A percentile compares a stretch with the other conserved stretches of the same genome.
phyloP scores from a whole-genome alignment of 2,888 invertebrate genomes.

The Diachrysia chrysitis region DNA sequence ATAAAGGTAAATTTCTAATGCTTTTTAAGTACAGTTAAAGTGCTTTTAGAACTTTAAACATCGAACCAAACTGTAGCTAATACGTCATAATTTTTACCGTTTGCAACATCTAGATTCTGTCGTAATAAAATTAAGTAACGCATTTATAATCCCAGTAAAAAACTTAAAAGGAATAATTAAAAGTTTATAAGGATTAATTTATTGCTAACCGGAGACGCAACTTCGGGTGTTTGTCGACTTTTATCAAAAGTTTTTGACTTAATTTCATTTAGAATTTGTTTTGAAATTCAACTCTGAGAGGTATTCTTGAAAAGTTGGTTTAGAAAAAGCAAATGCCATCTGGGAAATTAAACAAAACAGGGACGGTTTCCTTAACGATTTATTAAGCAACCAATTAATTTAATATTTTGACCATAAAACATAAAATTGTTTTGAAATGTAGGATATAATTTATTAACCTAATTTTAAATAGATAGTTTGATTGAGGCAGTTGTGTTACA shows the following conservation, averaged over 20 bases:
- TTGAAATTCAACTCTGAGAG: slow-evolving; percentile 37
- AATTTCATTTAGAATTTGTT: slow-evolving; percentile 55
- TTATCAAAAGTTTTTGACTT: slow-evolving; percentile 44
- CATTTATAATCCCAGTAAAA: slow-evolving; percentile 40
- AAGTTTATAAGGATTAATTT: slow-evolving; percentile 55
- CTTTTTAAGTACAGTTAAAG: neutral
- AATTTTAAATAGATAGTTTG: too few species aligned
- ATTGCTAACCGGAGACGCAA: slow-evolving; percentile 42
- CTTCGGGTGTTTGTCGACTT: slow-evolving; percentile 46
- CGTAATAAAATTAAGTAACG: slow-evolving; percentile 22
- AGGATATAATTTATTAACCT: too few species aligned
- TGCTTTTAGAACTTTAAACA: slow-evolving; percentile 1
- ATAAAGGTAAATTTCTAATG: slow-evolving; percentile 4
- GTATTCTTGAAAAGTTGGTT: slow-evolving; percentile 37
- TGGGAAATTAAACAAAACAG: slow-evolving; percentile 15
- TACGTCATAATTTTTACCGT: slow-evolving; percentile 4
- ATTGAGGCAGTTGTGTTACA: too few species aligned
- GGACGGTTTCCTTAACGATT: neutral
- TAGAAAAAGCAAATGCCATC: slow-evolving; percentile 35
- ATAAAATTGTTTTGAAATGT: neutral
- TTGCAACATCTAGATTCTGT: slow-evolving; percentile 28
- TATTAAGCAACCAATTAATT: slow-evolving; percentile 7
- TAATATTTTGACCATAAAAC: neutral
- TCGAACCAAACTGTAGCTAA: slow-evolving; percentile 3
- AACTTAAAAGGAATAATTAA: slow-evolving; percentile 54